These are phyloP conservation scores for Calosoma granatense DNA, from an alignment of 1,140 invertebrate species.

Conservation along the genomic window DNA sequence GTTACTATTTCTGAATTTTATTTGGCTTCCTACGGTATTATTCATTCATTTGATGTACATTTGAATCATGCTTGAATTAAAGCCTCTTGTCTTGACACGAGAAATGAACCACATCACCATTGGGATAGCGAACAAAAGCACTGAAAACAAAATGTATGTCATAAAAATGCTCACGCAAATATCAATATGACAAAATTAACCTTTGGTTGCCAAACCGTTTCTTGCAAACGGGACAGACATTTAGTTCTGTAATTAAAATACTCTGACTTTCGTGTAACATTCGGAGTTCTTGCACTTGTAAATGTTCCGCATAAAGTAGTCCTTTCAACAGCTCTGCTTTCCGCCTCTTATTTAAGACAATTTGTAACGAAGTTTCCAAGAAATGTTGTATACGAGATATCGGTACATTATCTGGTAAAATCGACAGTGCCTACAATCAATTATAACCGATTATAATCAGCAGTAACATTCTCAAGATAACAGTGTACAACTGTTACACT, in stretches of 20 bases:
- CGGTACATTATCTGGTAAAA: conserved; percentile 66
- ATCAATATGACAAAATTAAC: conserved; percentile 35
- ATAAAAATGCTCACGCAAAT: conserved; percentile 18
- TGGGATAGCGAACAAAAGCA: conserved; percentile 84
- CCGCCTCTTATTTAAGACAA: conserved; percentile 58
- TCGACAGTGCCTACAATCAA: conserved; percentile 50
- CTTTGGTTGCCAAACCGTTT: conserved; percentile 85
- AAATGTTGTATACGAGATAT: conserved; percentile 64
- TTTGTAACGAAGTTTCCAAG: conserved; percentile 64
- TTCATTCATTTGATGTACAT: too few relatives aligned
- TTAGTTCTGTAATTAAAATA: conserved; percentile 73
- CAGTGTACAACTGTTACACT: too few relatives aligned
- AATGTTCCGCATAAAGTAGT: conserved; percentile 70
- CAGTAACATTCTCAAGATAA: too few relatives aligned
- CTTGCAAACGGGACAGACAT: conserved; percentile 82
- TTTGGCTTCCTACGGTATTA: too few relatives aligned
- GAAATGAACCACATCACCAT: conserved; percentile 87
- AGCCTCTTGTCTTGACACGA: conserved; percentile 49
- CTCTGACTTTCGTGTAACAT: conserved; percentile 71
- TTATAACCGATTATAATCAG: not conserved
- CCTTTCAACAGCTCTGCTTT: conserved; percentile 69
- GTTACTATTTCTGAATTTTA: too few relatives aligned
- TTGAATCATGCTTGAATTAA: too few relatives aligned
- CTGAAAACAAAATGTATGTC: conserved; percentile 49
- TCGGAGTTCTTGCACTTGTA: conserved; percentile 68